A percentile compares a stretch with the other conserved stretches of the same genome.
phyloP scores from a whole-genome alignment of 2,797 vertebrate species.

The Euphonia xanthogaster region DNA sequence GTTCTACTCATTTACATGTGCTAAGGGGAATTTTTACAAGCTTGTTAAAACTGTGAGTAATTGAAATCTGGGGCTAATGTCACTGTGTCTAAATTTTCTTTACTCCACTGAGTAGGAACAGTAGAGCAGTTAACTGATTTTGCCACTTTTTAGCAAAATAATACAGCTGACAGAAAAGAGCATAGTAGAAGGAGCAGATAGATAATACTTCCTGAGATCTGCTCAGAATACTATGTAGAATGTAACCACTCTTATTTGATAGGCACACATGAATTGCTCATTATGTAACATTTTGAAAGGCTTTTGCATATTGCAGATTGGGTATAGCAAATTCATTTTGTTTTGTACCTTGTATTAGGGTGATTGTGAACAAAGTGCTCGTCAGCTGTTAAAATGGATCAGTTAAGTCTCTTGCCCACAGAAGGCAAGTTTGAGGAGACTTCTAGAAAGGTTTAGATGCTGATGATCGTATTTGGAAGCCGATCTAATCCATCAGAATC shows the following conservation, averaged over 20 bases:
- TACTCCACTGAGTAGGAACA: neutral
- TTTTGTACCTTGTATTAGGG: neutral
- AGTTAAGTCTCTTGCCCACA: neutral
- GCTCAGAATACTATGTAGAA: neutral
- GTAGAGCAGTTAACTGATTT: neutral
- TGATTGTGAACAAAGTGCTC: neutral
- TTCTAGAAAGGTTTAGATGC: neutral
- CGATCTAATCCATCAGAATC: neutral
- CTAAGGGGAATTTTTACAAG: conserved; percentile 12
- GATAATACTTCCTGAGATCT: neutral
- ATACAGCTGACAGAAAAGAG: neutral
- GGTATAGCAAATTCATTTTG: neutral
- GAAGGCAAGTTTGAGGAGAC: neutral
- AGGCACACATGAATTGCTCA: neutral
- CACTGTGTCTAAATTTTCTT: neutral
- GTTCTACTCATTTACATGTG: neutral
- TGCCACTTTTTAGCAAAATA: neutral
- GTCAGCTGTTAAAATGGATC: neutral
- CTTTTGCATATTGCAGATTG: neutral
- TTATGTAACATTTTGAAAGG: neutral
- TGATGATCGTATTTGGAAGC: neutral
- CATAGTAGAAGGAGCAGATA: neutral
- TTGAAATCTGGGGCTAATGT: neutral
- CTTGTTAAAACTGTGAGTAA: neutral
- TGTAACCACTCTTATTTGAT: neutral